Evolutionary conservation across 2,888 invertebrate genomes (phyloP), one percentile per base, ranked within the genome.

Genomic region (Drosophila acutilabella): DNA sequence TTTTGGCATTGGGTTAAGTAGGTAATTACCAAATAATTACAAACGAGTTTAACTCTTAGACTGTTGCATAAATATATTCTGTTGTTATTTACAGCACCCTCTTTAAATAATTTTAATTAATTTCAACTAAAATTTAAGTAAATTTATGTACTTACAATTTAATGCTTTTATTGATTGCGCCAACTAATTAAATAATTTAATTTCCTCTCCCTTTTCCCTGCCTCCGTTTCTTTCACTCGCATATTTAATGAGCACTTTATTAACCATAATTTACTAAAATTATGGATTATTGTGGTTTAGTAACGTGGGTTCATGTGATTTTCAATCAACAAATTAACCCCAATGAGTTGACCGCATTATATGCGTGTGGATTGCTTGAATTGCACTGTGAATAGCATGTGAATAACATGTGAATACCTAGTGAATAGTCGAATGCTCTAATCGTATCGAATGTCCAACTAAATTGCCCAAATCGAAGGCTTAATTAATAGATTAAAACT

Each of bases 401-500:
- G 52, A 61, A 61, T 53, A 14, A 16, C 38, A 26, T 50, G 62
- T 57, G 65, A 64, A 71, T 71, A 16, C n/a, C 13, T 26, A 11
- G 44, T 30, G 33, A 44, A 10, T 44, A 18, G 8, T 23, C 26
- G 30, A 30, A 8, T 30, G 6, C 30, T 41, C 11, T 8, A 8
- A 33, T 44, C 18, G 4, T n/a, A 16, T 36, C 41, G 18, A 51
- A 20, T 48, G 38, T 7, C 7, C 33, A 54, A 64, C 26, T 8
- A 47, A 57, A 59, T 66, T 68, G 70, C 47, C 59, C 51, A 65
- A 77, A 81, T 84, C 69, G 65, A 67, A 71, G 64, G 74, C 84
- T 71, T 83, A 88, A 83, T 88, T 80, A 88, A 88, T 88, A 83
- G 84, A 88, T 83, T 83, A 83, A 83, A 88, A 83, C 74, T 60